Conservation (phyloP, 2,113 vertebrate genomes). For the Notiomystis cincta region DNA sequence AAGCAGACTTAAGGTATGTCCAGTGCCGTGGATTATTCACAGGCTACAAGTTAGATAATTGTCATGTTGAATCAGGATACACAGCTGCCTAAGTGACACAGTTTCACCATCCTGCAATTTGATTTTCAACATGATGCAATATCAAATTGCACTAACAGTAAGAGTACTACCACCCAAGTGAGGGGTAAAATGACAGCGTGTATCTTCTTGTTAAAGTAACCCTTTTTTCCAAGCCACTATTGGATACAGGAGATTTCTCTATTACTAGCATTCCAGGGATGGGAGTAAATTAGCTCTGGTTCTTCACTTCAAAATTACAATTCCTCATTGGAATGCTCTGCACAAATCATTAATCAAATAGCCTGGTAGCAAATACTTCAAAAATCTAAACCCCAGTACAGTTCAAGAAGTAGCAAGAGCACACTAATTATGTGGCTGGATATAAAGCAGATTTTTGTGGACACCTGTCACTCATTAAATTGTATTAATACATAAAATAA, state of each 20-base stretch:
- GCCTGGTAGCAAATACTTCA: background rate
- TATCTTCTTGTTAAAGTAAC: background rate
- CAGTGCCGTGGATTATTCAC: background rate
- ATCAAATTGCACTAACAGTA: background rate
- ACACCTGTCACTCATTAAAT: background rate
- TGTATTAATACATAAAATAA: background rate
- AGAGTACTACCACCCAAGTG: background rate
- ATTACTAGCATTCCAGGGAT: background rate
- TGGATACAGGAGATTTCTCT: background rate
- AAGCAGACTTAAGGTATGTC: background rate
- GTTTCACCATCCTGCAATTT: background rate
- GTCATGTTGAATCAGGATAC: background rate
- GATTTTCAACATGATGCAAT: background rate
- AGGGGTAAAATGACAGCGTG: accelerated
- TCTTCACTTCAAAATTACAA: background rate
- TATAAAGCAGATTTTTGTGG: background rate
- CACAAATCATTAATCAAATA: background rate
- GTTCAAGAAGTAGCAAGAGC: background rate
- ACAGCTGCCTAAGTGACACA: background rate
- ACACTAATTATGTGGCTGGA: background rate
- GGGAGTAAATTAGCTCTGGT: background rate
- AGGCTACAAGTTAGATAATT: background rate
- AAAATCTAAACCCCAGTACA: background rate
- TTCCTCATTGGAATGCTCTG: background rate
- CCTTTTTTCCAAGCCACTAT: background rate